Evolutionary conservation across 2,797 vertebrate species (phyloP), one percentile per base, ranked within the genome.

Genomic region (Eulemur coronatus): DNA sequence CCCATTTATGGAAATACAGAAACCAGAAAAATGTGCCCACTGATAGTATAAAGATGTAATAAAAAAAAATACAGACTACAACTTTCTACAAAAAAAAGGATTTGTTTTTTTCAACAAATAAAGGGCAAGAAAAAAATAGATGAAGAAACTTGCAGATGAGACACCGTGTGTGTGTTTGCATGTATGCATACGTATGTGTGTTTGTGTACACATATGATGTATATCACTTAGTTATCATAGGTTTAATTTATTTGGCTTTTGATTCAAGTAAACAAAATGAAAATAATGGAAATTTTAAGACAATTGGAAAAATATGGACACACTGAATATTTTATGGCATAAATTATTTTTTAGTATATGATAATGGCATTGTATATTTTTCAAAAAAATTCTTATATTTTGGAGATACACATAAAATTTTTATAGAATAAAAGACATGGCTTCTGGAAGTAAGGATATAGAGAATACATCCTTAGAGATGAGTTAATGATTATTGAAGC

Each of bases 91-190:
- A 2, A 65, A 87, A 59, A 72, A 52, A 20, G 0, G 0, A 17
- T 67, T 80, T 48, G 1, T 15, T 28, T 35, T 57, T 57, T 1
- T 67, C 24, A 85, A 75, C 30, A 94, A 82, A 59, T 93, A 67
- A 57, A 24, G 5, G 78, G 1, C 30, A 87, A 82, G 2, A n/a
- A 55, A 79, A 65, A n/a, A 55, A 55, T 5, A 69, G 5, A 38
- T 5, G 50, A 7, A 65, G 10, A 96, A 50, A 57, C 43, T 46
- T 57, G 11, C 0, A 84, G 12, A 33, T 38, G 59, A 33, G 67
- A 35, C 15, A 55, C 0, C n/a, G 7, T 30, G 3, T 43, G 2
- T 57, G 11, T 50, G 22, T n/a, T 30, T 41, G 12, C 24, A 1
- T 24, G 11, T 33, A 30, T 41, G 12, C 28, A 63, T 24, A 2